A percentile compares a stretch with the other conserved stretches of the same genome.
Conservation (phyloP, 2,888 invertebrate species). For the Lypha dubia region DNA sequence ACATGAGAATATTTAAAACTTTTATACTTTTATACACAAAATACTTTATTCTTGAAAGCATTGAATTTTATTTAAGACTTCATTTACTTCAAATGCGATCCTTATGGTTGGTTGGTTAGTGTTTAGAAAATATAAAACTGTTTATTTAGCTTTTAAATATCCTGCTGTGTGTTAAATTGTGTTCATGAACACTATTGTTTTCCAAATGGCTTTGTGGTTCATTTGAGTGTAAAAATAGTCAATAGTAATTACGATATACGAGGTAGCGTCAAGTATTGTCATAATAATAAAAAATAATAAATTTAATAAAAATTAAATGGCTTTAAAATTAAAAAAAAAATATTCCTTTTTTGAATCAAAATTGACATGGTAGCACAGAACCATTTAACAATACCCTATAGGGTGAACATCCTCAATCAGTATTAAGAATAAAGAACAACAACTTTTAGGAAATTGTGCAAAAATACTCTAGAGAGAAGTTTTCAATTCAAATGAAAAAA, state of each 20-base stretch:
- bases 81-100: not conserved
- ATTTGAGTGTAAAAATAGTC: slow-evolving; percentile 30
- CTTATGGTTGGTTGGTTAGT: not conserved
- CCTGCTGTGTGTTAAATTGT: slow-evolving; percentile 11
- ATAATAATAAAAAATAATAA: slow-evolving; percentile 51
- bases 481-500: not conserved
- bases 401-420: no score
- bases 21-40: not conserved
- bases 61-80: not conserved
- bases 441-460: no score
- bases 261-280: slow-evolving; percentile 11
- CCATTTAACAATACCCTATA: no score
- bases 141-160: slow-evolving; percentile 16
- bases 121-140: not conserved
- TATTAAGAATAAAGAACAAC: no score
- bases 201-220: slow-evolving; percentile 29
- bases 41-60: not conserved
- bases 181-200: slow-evolving; percentile 18
- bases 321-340: not conserved
- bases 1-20: not conserved
- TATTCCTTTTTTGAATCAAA: no score
- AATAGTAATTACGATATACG: slow-evolving; percentile 39
- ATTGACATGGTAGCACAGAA: no score
- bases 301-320: slow-evolving; percentile 4
- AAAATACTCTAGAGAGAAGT: no score